phyloP scores from a whole-genome alignment of 2,113 vertebrate genomes.

The Bos indicus region DNA sequence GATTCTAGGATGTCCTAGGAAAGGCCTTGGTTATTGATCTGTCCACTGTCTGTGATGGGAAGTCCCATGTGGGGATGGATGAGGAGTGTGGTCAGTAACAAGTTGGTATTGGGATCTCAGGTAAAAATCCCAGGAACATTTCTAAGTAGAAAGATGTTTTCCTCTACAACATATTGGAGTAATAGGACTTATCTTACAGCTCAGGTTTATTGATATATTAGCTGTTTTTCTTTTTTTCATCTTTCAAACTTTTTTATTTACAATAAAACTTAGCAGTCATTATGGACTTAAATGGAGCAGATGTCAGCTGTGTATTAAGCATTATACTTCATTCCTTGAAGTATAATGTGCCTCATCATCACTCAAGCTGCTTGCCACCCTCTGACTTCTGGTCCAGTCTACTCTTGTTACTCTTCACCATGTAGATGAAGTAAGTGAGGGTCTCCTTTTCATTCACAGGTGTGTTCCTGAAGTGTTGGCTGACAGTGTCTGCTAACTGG shows the following conservation, averaged over 20 bases:
- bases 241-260: slow-evolving; percentile 76
- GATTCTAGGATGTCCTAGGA: not conserved
- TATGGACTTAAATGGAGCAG: slow-evolving; percentile 67
- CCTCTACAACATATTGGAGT: not conserved
- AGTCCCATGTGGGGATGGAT: not conserved
- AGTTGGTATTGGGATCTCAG: not conserved
- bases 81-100: not conserved
- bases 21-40: not conserved
- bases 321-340: not conserved
- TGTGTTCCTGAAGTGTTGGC: slow-evolving; percentile 98
- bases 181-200: not conserved
- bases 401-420: slow-evolving; percentile 98
- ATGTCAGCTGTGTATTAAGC: slow-evolving; percentile 66
- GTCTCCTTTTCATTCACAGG: slow-evolving; percentile 99
- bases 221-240: slow-evolving; percentile 40
- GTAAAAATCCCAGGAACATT: not conserved
- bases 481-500: slow-evolving; percentile 97
- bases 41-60: not conserved
- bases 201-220: not conserved
- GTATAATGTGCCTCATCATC: slow-evolving; percentile 49
- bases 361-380: slow-evolving; percentile 91
- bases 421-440: slow-evolving; percentile 98
- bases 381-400: slow-evolving; percentile 96
- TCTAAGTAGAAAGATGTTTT: not conserved
- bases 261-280: slow-evolving; percentile 75